These are phyloP conservation scores for Halcyon badia DNA, from an alignment of 2,797 vertebrate genomes.

Conservation along the genomic window DNA sequence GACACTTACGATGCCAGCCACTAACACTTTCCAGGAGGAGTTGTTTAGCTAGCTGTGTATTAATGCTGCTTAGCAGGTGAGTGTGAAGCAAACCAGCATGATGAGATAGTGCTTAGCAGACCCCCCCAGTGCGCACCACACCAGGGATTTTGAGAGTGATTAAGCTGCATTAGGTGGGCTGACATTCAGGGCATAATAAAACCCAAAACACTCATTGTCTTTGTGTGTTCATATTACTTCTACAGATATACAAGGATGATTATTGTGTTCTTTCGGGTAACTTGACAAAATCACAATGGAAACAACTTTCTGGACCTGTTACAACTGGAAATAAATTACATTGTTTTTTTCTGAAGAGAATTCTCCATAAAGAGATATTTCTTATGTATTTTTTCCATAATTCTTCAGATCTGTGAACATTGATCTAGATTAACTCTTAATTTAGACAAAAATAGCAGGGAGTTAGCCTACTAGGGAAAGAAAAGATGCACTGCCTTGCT, in stretches of 20 bases:
- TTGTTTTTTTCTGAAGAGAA: not conserved
- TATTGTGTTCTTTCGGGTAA: not conserved
- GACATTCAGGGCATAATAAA: not conserved
- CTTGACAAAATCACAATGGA: not conserved
- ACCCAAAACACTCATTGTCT: rapidly evolving
- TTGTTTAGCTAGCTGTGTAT: not conserved
- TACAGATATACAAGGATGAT: not conserved
- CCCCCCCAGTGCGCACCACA: not conserved
- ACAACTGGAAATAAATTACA: not conserved
- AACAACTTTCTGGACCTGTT: not conserved
- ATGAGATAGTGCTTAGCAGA: not conserved
- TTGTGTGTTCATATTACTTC: not conserved
- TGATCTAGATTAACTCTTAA: not conserved
- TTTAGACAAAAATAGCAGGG: not conserved
- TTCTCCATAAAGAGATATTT: not conserved
- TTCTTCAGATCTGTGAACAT: not conserved
- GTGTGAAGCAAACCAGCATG: not conserved
- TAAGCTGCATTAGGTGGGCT: not conserved
- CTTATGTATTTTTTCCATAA: not conserved
- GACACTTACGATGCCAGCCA: not conserved
- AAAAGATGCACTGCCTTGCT: not conserved
- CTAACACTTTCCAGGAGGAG: rapidly evolving
- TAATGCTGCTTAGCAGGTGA: not conserved
- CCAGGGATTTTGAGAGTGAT: not conserved
- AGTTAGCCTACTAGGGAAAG: not conserved